These are phyloP conservation scores for Ceratitis capitata DNA, from an alignment of 1,140 invertebrate genomes.

Conservation along the genomic window DNA sequence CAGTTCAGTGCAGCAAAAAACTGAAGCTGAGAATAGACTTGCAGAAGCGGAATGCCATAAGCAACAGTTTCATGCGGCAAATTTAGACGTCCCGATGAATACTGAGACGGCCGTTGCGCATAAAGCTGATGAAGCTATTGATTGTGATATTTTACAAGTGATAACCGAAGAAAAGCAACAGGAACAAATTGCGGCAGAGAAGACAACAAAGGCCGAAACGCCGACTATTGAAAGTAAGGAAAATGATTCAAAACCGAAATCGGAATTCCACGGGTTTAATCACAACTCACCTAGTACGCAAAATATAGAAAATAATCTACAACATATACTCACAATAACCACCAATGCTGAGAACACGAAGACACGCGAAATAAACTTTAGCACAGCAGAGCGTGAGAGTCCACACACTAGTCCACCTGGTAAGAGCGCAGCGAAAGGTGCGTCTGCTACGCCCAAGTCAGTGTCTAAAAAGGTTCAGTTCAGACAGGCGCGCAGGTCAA, in stretches of 20 bases:
- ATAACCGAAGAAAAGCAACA: background rate
- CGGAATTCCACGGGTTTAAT: background rate
- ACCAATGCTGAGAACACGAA: background rate
- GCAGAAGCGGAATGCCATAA: too few species aligned
- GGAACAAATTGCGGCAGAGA: background rate
- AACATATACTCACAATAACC: slow-evolving; percentile 2
- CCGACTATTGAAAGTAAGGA: background rate
- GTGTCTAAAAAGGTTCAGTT: background rate
- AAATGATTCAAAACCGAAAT: background rate
- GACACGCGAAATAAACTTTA: background rate
- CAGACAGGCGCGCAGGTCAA: background rate
- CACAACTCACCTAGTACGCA: background rate
- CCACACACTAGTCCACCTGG: background rate
- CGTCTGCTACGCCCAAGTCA: background rate
- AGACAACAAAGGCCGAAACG: background rate
- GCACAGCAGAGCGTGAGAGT: slow-evolving; percentile 7
- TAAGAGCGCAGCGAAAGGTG: background rate
- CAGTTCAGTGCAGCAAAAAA: background rate
- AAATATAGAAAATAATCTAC: slow-evolving; percentile 2
- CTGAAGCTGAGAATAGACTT: background rate
- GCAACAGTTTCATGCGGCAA: background rate
- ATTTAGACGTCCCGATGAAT: background rate
- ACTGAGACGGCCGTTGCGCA: background rate
- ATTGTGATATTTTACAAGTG: slow-evolving; percentile 4
- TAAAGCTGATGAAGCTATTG: background rate